A percentile compares a stretch with the other conserved stretches of the same genome.
phyloP scores from a whole-genome alignment of 2,888 invertebrate genomes.

The Itoplectis maculator region DNA sequence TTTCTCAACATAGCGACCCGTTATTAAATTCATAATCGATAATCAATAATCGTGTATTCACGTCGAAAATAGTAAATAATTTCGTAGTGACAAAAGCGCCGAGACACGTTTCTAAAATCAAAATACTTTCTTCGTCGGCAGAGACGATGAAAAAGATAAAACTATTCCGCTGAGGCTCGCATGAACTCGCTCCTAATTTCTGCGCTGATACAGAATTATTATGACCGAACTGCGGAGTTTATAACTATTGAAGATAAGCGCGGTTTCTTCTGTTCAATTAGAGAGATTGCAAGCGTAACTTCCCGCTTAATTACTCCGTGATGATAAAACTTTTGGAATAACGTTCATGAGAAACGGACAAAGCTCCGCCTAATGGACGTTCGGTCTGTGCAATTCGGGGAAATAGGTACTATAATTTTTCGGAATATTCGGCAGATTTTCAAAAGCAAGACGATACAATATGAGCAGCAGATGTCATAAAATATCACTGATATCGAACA shows the following conservation, averaged over 20 bases:
- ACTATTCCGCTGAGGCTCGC: constrained; percentile 20
- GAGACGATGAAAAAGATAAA: constrained; percentile 47
- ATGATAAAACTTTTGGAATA: neutral
- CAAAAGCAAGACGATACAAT: neutral
- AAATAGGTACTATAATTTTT: neutral
- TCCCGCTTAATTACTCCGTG: neutral
- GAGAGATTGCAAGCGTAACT: neutral
- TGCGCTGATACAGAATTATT: constrained; percentile 6
- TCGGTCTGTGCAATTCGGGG: neutral
- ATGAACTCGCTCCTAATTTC: neutral
- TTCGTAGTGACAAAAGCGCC: constrained; percentile 22
- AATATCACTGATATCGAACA: neutral
- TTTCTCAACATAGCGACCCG: too few species aligned
- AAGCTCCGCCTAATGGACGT: neutral
- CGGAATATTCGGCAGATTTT: neutral
- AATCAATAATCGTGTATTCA: too few species aligned
- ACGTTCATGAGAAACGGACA: neutral
- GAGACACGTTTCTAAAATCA: constrained; percentile 43
- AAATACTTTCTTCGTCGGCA: constrained; percentile 41
- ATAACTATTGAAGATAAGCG: constrained; percentile 24
- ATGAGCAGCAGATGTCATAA: neutral
- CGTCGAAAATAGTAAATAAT: too few species aligned
- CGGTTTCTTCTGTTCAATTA: neutral
- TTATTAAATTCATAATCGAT: too few species aligned
- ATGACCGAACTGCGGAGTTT: constrained; percentile 11